A percentile compares a stretch with the other conserved stretches of the same genome.
Evolutionary conservation across 2,888 invertebrate genomes (phyloP).

Genomic region (Ectemnius continuus): DNA sequence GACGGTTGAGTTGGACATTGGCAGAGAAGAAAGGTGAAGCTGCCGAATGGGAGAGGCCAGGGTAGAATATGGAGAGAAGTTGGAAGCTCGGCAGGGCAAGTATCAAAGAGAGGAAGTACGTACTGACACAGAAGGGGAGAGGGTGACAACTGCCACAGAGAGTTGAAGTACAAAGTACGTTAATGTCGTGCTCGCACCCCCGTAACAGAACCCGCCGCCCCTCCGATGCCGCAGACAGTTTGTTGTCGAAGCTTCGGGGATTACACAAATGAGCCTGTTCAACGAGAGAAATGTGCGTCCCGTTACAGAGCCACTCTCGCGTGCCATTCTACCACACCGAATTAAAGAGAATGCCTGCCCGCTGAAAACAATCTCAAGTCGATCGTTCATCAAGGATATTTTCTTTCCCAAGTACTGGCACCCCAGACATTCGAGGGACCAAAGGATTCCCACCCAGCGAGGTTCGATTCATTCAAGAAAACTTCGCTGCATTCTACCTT

Average conservation of each 20-base stretch:
- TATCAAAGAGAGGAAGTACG: constrained; percentile 23
- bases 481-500: constrained; percentile 17
- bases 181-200: constrained; percentile 64
- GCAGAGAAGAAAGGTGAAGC: constrained; percentile 8
- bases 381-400: constrained; percentile 58
- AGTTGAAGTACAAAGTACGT: constrained; percentile 66
- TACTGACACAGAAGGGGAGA: constrained; percentile 10
- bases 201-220: constrained; percentile 31
- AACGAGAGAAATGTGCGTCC: constrained; percentile 65
- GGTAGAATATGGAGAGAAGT: background rate
- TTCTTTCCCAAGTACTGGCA: constrained; percentile 55
- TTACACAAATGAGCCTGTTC: constrained; percentile 73
- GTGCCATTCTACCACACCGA: constrained; percentile 37
- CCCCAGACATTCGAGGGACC: constrained; percentile 33
- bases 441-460: constrained; percentile 58
- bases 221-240: constrained; percentile 61
- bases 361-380: constrained; percentile 55
- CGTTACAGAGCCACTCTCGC: constrained; percentile 58
- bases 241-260: constrained; percentile 72
- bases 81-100: constrained; percentile 6
- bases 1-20: background rate
- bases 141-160: constrained; percentile 41
- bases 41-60: constrained; percentile 10
- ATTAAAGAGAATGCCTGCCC: constrained; percentile 52
- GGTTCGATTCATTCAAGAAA: constrained; percentile 59